Base-by-base conservation (phyloP, 2,113 vertebrate species). In the Baryphthengus martii region DNA sequence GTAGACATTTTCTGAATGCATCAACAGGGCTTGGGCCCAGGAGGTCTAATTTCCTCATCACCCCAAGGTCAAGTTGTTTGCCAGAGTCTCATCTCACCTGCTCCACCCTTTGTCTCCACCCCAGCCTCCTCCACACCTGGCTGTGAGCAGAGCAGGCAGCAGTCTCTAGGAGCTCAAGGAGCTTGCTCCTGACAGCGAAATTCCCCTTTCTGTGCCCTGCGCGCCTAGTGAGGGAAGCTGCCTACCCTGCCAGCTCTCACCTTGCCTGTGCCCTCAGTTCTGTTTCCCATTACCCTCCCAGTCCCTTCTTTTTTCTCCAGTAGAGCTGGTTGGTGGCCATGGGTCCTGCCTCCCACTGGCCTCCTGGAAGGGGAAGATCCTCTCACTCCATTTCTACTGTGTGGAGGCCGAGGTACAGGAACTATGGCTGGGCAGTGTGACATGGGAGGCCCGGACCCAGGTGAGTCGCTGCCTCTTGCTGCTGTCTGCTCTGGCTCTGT, bases 391-490 rank as follows among this genome's bases (percentile, higher is more conserved):
- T 66, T 62, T 55, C 26, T 83, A 44, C 31, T 3, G 2, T 3
- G 6, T 9, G 15, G 61, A 61, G 45, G 31, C 24, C 0, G 4
- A 61, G 29, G 12, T 45, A 13, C 19, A 31, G 63, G 26, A 25
- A 24, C 37, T 1, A 0, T 1, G 1, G 28, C 61, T 81, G 40
- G 15, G 28, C 45, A 42, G 19, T 1, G 1, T 21, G 45, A 45
- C 1, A 1, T 15, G 61, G 37, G 16, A 35, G 16, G 11, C 33
- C 24, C 0, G 0, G 33, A 17, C 9, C 50, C 28, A 71, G 35
- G 14, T 6, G 10, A 50, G 28, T 13, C 20, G 5, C 23, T 6
- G 2, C 21, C 16, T 81, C 44, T 50, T 3, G 1, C 5, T 1
- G 0, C 20, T 28, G 8, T 61, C 39, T 71, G 10, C 23, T 82